A percentile compares a stretch with the other conserved stretches of the same genome.
Conservation (phyloP, 2,888 invertebrate genomes). For the Euproctis similis region DNA sequence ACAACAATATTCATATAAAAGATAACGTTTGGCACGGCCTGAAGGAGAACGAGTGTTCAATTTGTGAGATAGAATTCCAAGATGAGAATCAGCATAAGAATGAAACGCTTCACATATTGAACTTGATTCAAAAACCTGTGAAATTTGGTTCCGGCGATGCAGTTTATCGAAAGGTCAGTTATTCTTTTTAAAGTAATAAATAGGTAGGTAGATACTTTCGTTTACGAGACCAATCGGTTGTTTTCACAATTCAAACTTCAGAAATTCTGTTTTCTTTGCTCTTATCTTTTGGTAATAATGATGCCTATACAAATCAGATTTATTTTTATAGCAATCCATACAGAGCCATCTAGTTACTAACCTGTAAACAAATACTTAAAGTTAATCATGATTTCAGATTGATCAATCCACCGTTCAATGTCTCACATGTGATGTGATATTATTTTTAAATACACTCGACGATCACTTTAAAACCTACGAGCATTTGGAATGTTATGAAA, state of each 20-base stretch:
- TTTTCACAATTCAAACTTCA: no score
- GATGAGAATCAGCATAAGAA: conserved; percentile 33
- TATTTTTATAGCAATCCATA: no score
- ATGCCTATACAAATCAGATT: no score
- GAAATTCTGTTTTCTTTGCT: no score
- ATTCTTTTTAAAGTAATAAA: no score
- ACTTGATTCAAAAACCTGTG: conserved; percentile 35
- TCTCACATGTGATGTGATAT: conserved; percentile 36
- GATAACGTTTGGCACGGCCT: conserved; percentile 48
- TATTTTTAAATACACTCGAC: conserved; percentile 12
- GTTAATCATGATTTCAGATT: conserved; percentile 38
- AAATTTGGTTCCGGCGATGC: conserved; percentile 27
- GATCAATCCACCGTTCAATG: conserved; percentile 34
- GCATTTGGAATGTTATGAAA: conserved; percentile 18
- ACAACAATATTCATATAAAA: conserved; percentile 30
- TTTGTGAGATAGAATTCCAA: conserved; percentile 44
- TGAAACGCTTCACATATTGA: conserved; percentile 34
- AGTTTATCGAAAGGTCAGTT: conserved; percentile 37
- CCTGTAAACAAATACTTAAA: no score
- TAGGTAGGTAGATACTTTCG: no score
- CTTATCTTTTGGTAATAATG: no score
- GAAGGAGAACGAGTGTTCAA: conserved; percentile 33
- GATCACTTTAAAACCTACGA: conserved; percentile 27
- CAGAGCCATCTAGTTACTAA: no score
- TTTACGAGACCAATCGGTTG: no score